These are phyloP conservation scores for Drosophila bunnanda DNA, from an alignment of 2,888 invertebrate species.

Conservation along the genomic window DNA sequence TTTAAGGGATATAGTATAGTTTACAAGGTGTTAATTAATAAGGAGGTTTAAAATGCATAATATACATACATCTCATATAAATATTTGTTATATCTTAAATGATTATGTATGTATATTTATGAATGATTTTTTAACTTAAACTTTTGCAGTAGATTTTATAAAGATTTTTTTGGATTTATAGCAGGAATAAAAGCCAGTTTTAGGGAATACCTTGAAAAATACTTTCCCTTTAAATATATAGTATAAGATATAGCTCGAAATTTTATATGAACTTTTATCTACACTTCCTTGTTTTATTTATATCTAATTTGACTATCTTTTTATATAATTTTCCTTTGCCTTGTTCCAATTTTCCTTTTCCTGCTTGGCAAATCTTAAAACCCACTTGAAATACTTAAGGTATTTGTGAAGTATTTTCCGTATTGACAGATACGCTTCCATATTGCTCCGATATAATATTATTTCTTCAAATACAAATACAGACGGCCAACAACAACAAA, in stretches of 20 bases:
- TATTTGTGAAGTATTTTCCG: constrained; percentile 19
- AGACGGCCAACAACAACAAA: constrained; percentile 37
- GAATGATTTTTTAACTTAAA: background rate
- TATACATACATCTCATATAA: background rate
- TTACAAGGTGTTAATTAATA: background rate
- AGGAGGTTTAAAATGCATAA: background rate
- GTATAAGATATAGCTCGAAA: no score
- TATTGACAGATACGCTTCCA: constrained; percentile 50
- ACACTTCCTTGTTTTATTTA: background rate
- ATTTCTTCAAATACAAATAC: constrained; percentile 40
- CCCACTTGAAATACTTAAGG: constrained; percentile 5
- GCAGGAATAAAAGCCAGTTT: background rate
- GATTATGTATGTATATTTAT: no score
- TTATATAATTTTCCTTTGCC: background rate
- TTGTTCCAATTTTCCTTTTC: constrained; percentile 12
- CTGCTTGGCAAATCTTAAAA: constrained; percentile 24
- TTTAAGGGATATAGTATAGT: background rate
- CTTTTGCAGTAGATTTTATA: background rate
- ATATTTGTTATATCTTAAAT: no score
- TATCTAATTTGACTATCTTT: no score
- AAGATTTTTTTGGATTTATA: no score
- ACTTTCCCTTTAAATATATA: no score
- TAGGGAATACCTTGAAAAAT: background rate
- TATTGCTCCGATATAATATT: constrained; percentile 53
- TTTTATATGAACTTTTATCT: no score